Percentiles rank a stretch among this genome's conserved stretches.
Evolutionary conservation across 1,140 invertebrate species (phyloP).

Genomic region (Drosophila kepulauana): DNA sequence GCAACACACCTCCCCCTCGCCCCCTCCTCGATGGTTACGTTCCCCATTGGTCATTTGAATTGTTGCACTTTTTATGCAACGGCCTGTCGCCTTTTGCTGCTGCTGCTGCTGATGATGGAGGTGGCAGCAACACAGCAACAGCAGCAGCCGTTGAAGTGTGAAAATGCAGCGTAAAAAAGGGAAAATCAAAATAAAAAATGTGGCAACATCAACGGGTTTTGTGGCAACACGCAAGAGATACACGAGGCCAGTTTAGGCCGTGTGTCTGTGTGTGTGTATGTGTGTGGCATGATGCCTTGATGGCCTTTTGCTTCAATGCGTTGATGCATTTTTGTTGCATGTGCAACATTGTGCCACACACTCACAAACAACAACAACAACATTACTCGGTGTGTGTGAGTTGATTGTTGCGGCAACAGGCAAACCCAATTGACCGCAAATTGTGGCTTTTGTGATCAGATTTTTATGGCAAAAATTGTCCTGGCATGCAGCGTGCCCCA

Average conservation of each 20-base stretch:
- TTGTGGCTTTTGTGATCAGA: conserved; percentile 78
- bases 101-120: neutral
- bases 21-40: neutral
- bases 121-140: neutral
- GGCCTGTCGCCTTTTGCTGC: conserved; percentile 40
- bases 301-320: conserved; percentile 58
- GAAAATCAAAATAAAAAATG: conserved; percentile 43
- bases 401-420: conserved; percentile 68
- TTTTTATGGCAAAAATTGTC: conserved; percentile 67
- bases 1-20: conserved; percentile 17
- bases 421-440: conserved; percentile 80
- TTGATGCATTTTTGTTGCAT: conserved; percentile 79
- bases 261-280: neutral
- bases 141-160: conserved; percentile 68
- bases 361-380: neutral
- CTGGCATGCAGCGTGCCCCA: conserved; percentile 1
- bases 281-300: conserved; percentile 9
- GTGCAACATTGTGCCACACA: conserved; percentile 57
- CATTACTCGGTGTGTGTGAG: neutral
- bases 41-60: conserved; percentile 70
- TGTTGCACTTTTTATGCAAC: conserved; percentile 81
- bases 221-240: conserved; percentile 1
- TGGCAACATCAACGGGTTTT: conserved; percentile 59
- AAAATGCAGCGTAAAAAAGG: conserved; percentile 65
- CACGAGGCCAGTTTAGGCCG: conserved; percentile 25